Conservation (phyloP, 2,113 vertebrate species). For the Ornithorhynchus anatinus region DNA sequence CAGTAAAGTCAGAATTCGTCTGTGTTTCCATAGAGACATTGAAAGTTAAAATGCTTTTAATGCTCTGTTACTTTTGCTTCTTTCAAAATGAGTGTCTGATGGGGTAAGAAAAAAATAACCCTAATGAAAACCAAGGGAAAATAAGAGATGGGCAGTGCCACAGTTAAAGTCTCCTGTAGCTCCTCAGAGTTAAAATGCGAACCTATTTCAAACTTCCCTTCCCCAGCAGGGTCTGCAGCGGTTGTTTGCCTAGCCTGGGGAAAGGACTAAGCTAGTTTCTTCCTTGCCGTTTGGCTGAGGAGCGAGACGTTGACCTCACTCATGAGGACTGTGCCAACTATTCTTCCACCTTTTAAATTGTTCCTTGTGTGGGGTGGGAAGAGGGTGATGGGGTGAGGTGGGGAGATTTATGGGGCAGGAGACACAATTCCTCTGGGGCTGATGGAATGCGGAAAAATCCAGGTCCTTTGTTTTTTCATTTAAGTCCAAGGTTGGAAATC, state of each 20-base stretch:
- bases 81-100: slow-evolving; percentile 40
- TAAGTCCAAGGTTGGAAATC: neutral
- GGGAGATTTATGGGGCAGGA: slow-evolving; percentile 19
- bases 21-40: slow-evolving; percentile 71
- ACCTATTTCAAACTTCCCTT: neutral
- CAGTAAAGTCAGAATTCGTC: slow-evolving; percentile 48
- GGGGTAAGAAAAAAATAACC: slow-evolving; percentile 31
- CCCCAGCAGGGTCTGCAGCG: neutral
- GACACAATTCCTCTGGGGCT: neutral
- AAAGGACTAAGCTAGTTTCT: neutral
- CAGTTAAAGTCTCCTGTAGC: no score
- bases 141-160: no score
- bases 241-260: neutral
- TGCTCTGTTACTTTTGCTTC: slow-evolving; percentile 47
- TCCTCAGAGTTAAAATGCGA: neutral
- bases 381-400: neutral
- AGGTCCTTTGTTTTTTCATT: neutral
- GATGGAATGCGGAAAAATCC: neutral
- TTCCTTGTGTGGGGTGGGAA: slow-evolving; percentile 23
- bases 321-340: neutral
- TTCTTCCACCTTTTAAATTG: slow-evolving; percentile 3
- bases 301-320: slow-evolving; percentile 21
- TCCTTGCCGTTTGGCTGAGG: slow-evolving; percentile 27
- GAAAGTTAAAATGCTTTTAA: slow-evolving; percentile 50
- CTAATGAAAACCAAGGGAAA: no score